Conservation (phyloP, 2,888 invertebrate genomes). For the Dilophus febrilis region DNA sequence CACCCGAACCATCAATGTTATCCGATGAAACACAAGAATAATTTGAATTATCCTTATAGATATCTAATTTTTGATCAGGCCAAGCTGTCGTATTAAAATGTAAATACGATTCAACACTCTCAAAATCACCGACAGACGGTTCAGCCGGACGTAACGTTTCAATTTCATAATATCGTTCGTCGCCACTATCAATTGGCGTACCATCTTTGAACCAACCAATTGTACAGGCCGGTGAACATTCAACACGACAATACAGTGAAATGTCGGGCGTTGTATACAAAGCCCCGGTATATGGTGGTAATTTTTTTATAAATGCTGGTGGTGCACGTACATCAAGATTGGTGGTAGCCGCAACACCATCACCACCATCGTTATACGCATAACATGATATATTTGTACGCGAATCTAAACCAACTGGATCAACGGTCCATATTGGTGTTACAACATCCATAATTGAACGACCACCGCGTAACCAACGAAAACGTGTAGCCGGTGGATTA, state of each 20-base stretch:
- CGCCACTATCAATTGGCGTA: constrained; percentile 45
- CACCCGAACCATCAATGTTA: constrained; percentile 62
- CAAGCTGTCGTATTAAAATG: constrained; percentile 78
- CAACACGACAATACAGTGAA: constrained; percentile 70
- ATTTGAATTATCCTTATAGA: constrained; percentile 57
- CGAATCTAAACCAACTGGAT: constrained; percentile 68
- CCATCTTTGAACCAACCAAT: constrained; percentile 75
- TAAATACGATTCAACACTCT: constrained; percentile 74
- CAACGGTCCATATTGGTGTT: constrained; percentile 59
- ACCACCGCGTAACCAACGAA: constrained; percentile 66
- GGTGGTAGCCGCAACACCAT: constrained; percentile 48
- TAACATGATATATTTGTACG: constrained; percentile 80
- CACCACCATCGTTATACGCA: constrained; percentile 72
- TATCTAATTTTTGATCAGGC: constrained; percentile 60
- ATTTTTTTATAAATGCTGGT: constrained; percentile 70
- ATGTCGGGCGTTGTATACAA: constrained; percentile 58
- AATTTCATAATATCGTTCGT: constrained; percentile 48
- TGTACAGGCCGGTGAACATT: constrained; percentile 73
- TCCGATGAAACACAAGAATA: constrained; percentile 69
- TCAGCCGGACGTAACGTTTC: constrained; percentile 53
- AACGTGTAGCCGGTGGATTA: constrained; percentile 54
- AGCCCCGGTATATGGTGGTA: constrained; percentile 66
- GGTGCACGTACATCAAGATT: constrained; percentile 63
- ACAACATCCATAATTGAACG: constrained; percentile 53
- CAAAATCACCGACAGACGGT: constrained; percentile 67